Conservation (phyloP, 1,140 invertebrate genomes). For the Cepaea nemoralis region DNA sequence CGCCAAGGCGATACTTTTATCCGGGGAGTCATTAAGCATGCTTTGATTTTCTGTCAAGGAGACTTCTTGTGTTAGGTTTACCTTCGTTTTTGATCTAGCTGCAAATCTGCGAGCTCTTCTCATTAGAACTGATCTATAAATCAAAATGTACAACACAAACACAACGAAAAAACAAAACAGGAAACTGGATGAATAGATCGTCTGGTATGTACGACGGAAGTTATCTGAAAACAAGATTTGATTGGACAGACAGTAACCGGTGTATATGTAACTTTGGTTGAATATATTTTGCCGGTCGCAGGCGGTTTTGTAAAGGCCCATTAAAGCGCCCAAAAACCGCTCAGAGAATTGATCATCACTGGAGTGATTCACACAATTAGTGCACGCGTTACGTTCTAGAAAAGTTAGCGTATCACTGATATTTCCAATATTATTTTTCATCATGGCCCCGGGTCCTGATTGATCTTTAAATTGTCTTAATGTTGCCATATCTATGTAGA, state of each 20-base stretch:
- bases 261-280: conserved; percentile 40
- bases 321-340: background rate
- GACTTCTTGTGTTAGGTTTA: conserved; percentile 48
- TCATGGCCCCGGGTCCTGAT: background rate
- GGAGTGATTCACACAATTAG: background rate
- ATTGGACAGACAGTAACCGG: conserved; percentile 52
- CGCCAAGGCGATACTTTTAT: conserved; percentile 34
- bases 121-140: conserved; percentile 59
- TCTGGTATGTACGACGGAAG: conserved; percentile 60
- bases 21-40: conserved; percentile 26
- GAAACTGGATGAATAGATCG: conserved; percentile 61
- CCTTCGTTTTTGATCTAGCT: conserved; percentile 49
- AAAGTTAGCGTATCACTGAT: background rate
- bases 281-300: background rate
- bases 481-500: conserved; percentile 27
- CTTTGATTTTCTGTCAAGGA: conserved; percentile 51
- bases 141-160: conserved; percentile 61
- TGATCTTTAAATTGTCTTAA: background rate
- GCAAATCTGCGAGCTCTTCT: conserved; percentile 53
- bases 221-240: conserved; percentile 47
- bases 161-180: conserved; percentile 58
- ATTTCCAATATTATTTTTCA: background rate
- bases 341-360: background rate
- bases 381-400: background rate
- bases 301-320: background rate